Evolutionary conservation across 2,797 vertebrate genomes (phyloP).

Genomic region (Loriculus beryllinus): DNA sequence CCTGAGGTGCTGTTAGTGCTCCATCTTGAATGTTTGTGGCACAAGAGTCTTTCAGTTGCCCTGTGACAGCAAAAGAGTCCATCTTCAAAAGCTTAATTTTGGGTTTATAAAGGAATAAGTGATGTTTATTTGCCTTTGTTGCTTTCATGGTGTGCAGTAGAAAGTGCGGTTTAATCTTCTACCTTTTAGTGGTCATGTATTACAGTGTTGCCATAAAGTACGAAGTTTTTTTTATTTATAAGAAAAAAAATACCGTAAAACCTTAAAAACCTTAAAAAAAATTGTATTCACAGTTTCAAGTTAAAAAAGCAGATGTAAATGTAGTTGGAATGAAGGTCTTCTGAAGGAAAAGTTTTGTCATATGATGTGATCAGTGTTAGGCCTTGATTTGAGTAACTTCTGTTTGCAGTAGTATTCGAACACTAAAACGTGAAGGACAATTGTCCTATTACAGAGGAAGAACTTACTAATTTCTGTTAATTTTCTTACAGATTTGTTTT

Average conservation of each 20-base stretch:
- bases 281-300: background rate
- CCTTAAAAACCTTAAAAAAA: background rate
- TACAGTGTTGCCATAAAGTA: background rate
- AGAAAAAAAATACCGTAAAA: background rate
- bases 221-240: background rate
- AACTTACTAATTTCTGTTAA: background rate
- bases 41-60: background rate
- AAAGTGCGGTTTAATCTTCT: background rate
- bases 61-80: background rate
- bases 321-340: background rate
- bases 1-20: fast-evolving
- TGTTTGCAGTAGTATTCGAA: background rate
- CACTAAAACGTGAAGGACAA: background rate
- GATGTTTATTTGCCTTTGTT: background rate
- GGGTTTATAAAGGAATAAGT: background rate
- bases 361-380: background rate
- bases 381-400: background rate
- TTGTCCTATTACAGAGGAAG: background rate
- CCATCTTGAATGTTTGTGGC: fast-evolving
- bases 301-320: background rate
- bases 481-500: background rate
- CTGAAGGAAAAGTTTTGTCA: background rate
- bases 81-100: background rate
- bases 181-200: background rate
- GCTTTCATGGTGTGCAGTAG: background rate